Evolutionary conservation across 2,113 vertebrate genomes (phyloP), one percentile per base, ranked within the genome.

Genomic region (Thinocorus orbignyianus): DNA sequence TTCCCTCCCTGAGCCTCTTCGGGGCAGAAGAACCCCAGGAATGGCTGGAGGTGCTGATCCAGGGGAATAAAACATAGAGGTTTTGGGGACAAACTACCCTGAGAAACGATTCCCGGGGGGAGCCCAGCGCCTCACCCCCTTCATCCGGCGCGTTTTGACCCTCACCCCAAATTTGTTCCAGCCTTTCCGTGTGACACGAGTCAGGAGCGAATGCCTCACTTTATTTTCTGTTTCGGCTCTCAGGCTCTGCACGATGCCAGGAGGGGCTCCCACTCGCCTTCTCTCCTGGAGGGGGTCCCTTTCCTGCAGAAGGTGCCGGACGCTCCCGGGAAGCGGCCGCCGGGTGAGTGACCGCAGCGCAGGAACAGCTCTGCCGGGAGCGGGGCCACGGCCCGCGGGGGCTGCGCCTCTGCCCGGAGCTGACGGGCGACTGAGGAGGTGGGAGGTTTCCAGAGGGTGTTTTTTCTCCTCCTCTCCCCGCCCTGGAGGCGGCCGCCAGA

Each of bases 71-170:
- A 9, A 3, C 26, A 3, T 6, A 0, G 1, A 13, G n/a, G 14
- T 37, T 7, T 35, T 2, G 24, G 54, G 42, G 7, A 5, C 3
- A 17, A 86, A 58, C 22, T 5, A 8, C 37, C 17, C 22, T 13
- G 7, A 69, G 74, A 12, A 30, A 3, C 37, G 0, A 7, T 2
- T 26, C 25, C 33, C 0, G 0, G 0, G 1, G 20, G 8, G 76
- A 82, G 18, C 66, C 35, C 35, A 0, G 35, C 46, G 3, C 9
- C 17, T 69, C 68, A 2, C 9, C 1, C 4, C 30, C 79, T 13
- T 26, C 20, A 20, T 8, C 28, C 0, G 37, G 41, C 4, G 0
- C 4, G 2, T 46, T 4, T 19, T 33, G 26, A 35, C 25, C 49
- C 52, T 37, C 25, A 2, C 16, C 71, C 76, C 12, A 1, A 24